Evolutionary conservation across 2,797 vertebrate genomes (phyloP), one percentile per base, ranked within the genome.

Genomic region (Pipistrellus kuhlii): DNA sequence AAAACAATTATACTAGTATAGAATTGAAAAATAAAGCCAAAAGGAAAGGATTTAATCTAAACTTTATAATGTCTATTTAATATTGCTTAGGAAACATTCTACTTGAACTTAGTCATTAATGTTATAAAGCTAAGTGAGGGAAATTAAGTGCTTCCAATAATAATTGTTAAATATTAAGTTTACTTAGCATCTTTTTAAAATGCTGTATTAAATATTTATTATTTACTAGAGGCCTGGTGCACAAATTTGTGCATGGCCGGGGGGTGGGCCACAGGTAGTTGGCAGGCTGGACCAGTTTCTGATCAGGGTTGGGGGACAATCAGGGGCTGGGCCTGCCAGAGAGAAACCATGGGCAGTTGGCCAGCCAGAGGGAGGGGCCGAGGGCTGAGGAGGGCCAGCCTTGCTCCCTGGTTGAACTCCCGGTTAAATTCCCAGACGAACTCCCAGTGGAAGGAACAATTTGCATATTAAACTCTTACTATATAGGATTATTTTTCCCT

Each of bases 261-360:
- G 44, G 9, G 10, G 44, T 6, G 44, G 44, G 44, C 1, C 44
- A 44, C 44, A 44, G 9, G 55, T 25, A 23, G 55, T 57, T 57
- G 9, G 9, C 4, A 3, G 55, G 23, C 23, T 1, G 0, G 55
- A 3, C 55, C 55, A 2, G 9, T 9, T 23, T 10, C 55, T 10
- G 4, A 5, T 57, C 55, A 57, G 23, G 55, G 55, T 57, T 4
- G 55, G 4, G 55, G 55, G 23, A 10, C 23, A 57, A 25, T 57
- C 1, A 23, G 55, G 55, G 55, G 21, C 8, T 9, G 55, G 3
- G 9, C 4, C 55, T 57, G 23, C 55, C 21, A 57, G 21, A 9
- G 23, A 11, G 55, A 4, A 10, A 9, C 57, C 11, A 6, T 59
- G 57, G 57, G 11, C 5, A 13, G 57, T 27, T 27, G 57, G 57